Percentiles rank a stretch among this genome's conserved stretches.
These are phyloP conservation scores for Lissocephala sabroskyi DNA, from an alignment of 2,888 invertebrate species.

Conservation along the genomic window DNA sequence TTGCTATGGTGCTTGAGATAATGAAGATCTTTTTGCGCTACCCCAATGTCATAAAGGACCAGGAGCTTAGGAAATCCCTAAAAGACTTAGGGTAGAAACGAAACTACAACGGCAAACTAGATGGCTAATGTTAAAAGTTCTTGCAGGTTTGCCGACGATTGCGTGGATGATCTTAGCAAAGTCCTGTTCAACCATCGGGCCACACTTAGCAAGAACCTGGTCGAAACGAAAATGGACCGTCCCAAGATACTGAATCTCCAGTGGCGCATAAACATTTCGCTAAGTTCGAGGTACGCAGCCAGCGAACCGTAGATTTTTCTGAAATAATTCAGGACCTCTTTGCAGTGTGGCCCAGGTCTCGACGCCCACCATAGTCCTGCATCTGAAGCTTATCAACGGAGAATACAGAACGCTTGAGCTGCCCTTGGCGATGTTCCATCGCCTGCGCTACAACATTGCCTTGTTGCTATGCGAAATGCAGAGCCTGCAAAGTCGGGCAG, in stretches of 20 bases:
- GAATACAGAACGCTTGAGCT: slow-evolving; percentile 73
- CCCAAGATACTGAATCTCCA: slow-evolving; percentile 71
- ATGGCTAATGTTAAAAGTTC: neutral
- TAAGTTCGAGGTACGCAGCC: slow-evolving; percentile 73
- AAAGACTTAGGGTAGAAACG: slow-evolving; percentile 73
- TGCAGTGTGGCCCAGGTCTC: slow-evolving; percentile 62
- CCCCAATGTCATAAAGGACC: slow-evolving; percentile 72
- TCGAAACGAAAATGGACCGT: slow-evolving; percentile 71
- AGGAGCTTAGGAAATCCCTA: slow-evolving; percentile 73
- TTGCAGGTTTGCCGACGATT: slow-evolving; percentile 72
- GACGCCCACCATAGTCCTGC: slow-evolving; percentile 74
- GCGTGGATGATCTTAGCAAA: slow-evolving; percentile 74
- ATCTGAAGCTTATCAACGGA: slow-evolving; percentile 73
- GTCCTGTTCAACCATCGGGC: slow-evolving; percentile 74
- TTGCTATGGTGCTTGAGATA: slow-evolving; percentile 73
- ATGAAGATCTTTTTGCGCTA: slow-evolving; percentile 73
- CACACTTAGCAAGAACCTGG: slow-evolving; percentile 67
- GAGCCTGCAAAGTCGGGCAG: slow-evolving; percentile 72
- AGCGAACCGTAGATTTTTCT: neutral
- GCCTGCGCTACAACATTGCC: slow-evolving; percentile 74
- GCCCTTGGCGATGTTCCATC: slow-evolving; percentile 74
- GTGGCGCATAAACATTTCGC: slow-evolving; percentile 75
- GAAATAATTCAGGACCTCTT: slow-evolving; percentile 35
- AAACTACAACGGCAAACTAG: neutral
- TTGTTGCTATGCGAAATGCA: slow-evolving; percentile 74